Base-by-base conservation (phyloP, 1,140 invertebrate genomes). In the Heliconius hewitsoni region DNA sequence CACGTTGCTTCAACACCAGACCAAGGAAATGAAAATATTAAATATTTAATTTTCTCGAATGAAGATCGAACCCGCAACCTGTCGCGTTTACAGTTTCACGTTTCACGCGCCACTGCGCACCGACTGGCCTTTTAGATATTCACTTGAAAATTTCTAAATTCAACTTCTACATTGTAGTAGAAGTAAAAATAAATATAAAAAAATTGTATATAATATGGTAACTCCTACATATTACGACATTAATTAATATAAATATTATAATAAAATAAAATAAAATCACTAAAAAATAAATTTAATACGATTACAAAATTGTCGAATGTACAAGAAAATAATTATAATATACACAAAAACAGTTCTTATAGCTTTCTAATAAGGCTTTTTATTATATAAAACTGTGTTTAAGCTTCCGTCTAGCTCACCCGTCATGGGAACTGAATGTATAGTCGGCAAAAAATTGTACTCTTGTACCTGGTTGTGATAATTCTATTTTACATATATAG, bases 391-490 rank as follows among this genome's bases (percentile, higher is more conserved):
- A 77, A 78, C 70, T 76, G 72, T 72, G 37, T 50, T n/a, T 39
- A 74, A 30, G 72, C 82, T 85, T 85, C 82, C 84, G 79, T 52
- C 74, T 83, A 79, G 78, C 84, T 87, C 85, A 80, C 85, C 79
- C 86, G 83, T 83, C 84, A 91, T 92, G 90, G 90, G 91, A 90
- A 91, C 83, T 84, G 81, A 74, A 13, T 66, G 60, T 66, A 66
- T 27, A 27, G 60, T 66, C 8, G 9, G 60, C 60, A 66, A 66
- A 66, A 66, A 66, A 66, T 30, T 66, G 23, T 30, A 66, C 9
- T 66, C n/a, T 23, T 13, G 57, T 8, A 66, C 9, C 57, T 4
- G 13, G 60, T 27, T 66, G 27, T 66, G 23, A 30, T 60, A 60
- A 60, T 66, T 66, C 23, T 66, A 27, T 66, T 66, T 66, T 66